phyloP scores from a whole-genome alignment of 2,888 invertebrate genomes.

The Pardosa pseudoannulata region DNA sequence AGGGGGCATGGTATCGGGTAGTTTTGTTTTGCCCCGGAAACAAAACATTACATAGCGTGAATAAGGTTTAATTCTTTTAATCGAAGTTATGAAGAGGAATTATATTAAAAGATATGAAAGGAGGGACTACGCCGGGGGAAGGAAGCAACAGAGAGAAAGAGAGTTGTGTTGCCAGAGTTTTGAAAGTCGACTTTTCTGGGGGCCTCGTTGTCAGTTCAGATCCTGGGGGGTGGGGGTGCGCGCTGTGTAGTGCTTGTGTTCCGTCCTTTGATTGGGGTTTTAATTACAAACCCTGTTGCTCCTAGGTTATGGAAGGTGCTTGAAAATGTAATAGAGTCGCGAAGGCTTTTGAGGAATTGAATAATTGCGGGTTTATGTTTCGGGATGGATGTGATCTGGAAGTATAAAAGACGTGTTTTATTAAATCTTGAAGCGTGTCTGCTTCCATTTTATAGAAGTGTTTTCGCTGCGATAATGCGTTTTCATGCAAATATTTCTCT shows the following conservation, averaged over 20 bases:
- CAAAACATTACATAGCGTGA: neutral
- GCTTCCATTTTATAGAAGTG: too few relatives aligned
- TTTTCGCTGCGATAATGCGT: too few relatives aligned
- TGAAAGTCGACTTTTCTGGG: neutral
- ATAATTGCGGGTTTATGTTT: neutral
- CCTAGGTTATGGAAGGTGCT: neutral
- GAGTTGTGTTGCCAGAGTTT: too few relatives aligned
- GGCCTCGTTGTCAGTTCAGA: too few relatives aligned
- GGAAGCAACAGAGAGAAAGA: neutral
- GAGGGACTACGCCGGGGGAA: neutral
- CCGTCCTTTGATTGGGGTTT: too few relatives aligned
- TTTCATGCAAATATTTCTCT: too few relatives aligned
- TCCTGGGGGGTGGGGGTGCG: too few relatives aligned
- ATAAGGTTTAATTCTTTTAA: neutral
- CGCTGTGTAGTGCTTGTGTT: too few relatives aligned
- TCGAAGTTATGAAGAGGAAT: conserved; percentile 1
- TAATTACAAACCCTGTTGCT: neutral
- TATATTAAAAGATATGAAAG: neutral
- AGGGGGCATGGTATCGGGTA: neutral
- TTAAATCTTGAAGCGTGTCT: too few relatives aligned
- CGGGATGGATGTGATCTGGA: too few relatives aligned
- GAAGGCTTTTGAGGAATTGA: neutral
- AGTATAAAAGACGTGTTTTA: too few relatives aligned
- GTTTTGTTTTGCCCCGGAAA: conserved; percentile 7
- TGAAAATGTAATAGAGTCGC: neutral